Percentiles rank a stretch among this genome's conserved stretches.
These are phyloP conservation scores for Phyllotreta striolata DNA, from an alignment of 2,888 invertebrate species.

Conservation along the genomic window DNA sequence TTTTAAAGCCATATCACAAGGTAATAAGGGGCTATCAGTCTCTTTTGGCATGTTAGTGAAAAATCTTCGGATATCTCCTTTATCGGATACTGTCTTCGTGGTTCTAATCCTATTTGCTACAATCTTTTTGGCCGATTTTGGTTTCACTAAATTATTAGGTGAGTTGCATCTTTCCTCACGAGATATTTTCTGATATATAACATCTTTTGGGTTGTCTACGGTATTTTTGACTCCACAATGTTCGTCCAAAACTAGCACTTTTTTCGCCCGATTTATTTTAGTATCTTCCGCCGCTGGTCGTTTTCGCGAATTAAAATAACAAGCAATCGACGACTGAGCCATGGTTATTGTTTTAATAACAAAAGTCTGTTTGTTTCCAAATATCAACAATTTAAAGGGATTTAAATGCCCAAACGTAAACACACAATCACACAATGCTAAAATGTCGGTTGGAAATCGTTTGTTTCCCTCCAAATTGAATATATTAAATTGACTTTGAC, in stretches of 20 bases:
- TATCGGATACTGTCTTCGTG: slow-evolving; percentile 43
- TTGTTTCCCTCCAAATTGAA: slow-evolving; percentile 31
- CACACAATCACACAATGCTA: slow-evolving; percentile 10
- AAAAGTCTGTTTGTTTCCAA: slow-evolving; percentile 38
- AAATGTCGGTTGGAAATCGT: slow-evolving; percentile 24
- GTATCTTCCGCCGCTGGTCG: slow-evolving; percentile 75
- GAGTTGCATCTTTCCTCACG: too few species aligned
- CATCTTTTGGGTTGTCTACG: slow-evolving; percentile 26
- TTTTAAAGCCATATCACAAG: slow-evolving; percentile 18
- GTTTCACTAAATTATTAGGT: slow-evolving; percentile 24
- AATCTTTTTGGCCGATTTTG: slow-evolving; percentile 32
- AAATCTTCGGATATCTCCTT: slow-evolving; percentile 52
- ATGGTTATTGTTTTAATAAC: slow-evolving; percentile 60
- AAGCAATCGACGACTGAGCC: slow-evolving; percentile 80
- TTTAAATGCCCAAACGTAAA: slow-evolving; percentile 42
- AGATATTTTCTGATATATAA: neutral
- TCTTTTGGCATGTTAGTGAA: slow-evolving; percentile 48
- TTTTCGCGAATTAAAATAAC: slow-evolving; percentile 80
- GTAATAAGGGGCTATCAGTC: slow-evolving; percentile 21
- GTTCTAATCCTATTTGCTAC: slow-evolving; percentile 43
- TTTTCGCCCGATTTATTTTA: slow-evolving; percentile 62
- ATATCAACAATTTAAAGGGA: slow-evolving; percentile 45
- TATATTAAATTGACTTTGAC: slow-evolving; percentile 6
- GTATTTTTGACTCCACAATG: slow-evolving; percentile 10
- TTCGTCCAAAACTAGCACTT: slow-evolving; percentile 61